These are phyloP conservation scores for Brachyptera putata DNA, from an alignment of 2,888 invertebrate genomes.

Conservation along the genomic window DNA sequence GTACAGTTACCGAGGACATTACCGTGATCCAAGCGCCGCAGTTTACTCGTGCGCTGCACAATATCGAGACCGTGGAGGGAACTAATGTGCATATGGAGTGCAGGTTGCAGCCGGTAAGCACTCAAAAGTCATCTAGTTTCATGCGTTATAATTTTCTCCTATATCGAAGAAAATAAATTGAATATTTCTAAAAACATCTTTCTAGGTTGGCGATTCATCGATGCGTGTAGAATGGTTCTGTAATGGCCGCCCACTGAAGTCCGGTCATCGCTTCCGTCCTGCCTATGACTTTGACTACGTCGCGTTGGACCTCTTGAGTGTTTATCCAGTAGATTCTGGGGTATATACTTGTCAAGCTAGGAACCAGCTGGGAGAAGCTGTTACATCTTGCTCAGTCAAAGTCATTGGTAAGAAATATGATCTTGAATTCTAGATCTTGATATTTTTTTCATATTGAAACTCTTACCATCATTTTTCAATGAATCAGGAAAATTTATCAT, in stretches of 20 bases:
- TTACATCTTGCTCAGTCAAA: conserved; percentile 85
- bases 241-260: conserved; percentile 87
- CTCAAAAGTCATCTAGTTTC: too few relatives aligned
- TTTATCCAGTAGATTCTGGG: conserved; percentile 96
- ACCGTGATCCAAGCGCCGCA: conserved; percentile 81
- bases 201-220: conserved; percentile 81
- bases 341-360: conserved; percentile 93
- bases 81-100: conserved; percentile 91
- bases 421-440: too few relatives aligned
- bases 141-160: too few relatives aligned
- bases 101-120: conserved; percentile 84
- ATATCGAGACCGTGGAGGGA: conserved; percentile 84
- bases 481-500: too few relatives aligned
- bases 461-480: too few relatives aligned
- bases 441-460: background rate
- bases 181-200: too few relatives aligned
- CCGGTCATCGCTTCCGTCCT: conserved; percentile 84
- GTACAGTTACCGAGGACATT: conserved; percentile 72
- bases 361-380: conserved; percentile 91
- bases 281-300: conserved; percentile 97
- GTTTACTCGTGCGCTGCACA: conserved; percentile 81
- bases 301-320: conserved; percentile 90
- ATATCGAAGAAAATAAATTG: too few relatives aligned
- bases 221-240: conserved; percentile 96
- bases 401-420: conserved; percentile 55